Conservation (phyloP, 2,797 vertebrate genomes). For the Carcharodon carcharias region DNA sequence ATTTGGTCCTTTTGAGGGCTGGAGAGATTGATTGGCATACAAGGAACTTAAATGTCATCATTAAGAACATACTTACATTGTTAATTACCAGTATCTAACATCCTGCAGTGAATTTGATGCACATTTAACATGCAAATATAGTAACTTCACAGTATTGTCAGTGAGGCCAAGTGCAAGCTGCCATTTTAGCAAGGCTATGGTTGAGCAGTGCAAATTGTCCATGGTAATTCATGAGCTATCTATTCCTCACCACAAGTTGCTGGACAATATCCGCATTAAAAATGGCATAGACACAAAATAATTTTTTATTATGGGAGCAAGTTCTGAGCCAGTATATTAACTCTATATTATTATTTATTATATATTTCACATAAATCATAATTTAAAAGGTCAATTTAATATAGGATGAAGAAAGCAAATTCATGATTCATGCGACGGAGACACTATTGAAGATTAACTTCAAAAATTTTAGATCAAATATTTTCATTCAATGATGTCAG, state of each 20-base stretch:
- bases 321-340: too few relatives aligned
- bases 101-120: not conserved
- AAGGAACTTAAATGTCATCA: not conserved
- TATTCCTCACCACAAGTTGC: not conserved
- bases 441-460: not conserved
- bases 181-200: not conserved
- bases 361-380: not conserved
- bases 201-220: not conserved
- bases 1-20: not conserved
- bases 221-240: not conserved
- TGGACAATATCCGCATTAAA: not conserved
- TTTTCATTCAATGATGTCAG: not conserved
- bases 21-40: not conserved
- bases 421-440: not conserved
- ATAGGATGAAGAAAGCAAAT: not conserved
- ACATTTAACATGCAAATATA: not conserved
- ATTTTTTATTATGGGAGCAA: too few relatives aligned
- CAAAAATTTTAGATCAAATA: not conserved
- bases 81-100: not conserved
- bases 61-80: not conserved
- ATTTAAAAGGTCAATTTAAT: not conserved
- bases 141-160: not conserved
- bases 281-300: too few relatives aligned
- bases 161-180: not conserved
- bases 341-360: not conserved